A percentile compares a stretch with the other conserved stretches of the same genome.
Conservation (phyloP, 2,888 invertebrate species). For the Xestia rhomboidea region DNA sequence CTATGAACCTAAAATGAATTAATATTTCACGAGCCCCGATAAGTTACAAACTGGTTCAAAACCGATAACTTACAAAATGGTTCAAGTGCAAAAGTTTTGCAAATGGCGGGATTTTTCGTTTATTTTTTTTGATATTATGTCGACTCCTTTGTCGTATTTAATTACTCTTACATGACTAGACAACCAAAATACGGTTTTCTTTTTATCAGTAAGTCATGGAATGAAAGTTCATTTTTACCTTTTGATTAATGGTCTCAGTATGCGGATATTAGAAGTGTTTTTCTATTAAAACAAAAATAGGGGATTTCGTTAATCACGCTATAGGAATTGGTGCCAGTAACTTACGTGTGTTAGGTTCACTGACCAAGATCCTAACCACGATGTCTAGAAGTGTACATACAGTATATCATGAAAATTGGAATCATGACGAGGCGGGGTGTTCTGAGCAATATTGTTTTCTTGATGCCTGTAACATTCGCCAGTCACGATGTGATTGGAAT, state of each 20-base stretch:
- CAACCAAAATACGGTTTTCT: background rate
- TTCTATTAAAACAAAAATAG: background rate
- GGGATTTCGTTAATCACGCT: conserved; percentile 6
- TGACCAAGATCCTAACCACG: background rate
- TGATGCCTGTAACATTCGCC: conserved; percentile 19
- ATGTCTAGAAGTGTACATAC: background rate
- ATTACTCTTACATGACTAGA: background rate
- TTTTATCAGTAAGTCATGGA: conserved; percentile 22
- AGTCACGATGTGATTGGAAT: conserved; percentile 38
- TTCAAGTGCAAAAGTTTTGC: background rate
- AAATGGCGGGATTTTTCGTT: background rate
- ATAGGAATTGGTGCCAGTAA: background rate
- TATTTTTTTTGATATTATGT: background rate
- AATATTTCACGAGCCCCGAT: conserved; percentile 20
- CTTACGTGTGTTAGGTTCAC: conserved; percentile 1
- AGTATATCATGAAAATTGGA: conserved; percentile 49
- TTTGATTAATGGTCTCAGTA: conserved; percentile 46
- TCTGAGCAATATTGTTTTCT: conserved; percentile 28
- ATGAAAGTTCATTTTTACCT: conserved; percentile 42
- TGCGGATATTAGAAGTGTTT: conserved; percentile 18
- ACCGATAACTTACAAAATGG: conserved; percentile 12
- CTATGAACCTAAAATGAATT: background rate
- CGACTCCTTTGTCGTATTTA: background rate
- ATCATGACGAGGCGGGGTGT: conserved; percentile 40
- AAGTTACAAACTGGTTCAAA: conserved; percentile 7